Evolutionary conservation across 2,113 vertebrate species (phyloP).

Genomic region (Takifugu bimaculatus): DNA sequence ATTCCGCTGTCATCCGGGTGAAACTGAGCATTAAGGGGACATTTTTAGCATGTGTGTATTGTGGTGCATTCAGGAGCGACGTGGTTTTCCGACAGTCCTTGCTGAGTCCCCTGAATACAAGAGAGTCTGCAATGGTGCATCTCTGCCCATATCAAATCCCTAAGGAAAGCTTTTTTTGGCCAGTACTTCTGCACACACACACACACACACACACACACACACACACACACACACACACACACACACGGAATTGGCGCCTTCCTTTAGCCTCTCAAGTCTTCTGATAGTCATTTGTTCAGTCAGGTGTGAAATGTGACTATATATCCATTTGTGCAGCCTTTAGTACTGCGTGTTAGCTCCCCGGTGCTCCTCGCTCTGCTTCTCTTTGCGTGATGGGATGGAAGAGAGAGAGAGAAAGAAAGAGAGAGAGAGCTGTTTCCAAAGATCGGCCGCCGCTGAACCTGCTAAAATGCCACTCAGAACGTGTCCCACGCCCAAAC

Average conservation of each 20-base stretch:
- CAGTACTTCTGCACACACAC: background rate
- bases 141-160: background rate
- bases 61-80: background rate
- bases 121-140: slow-evolving; percentile 1
- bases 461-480: background rate
- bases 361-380: background rate
- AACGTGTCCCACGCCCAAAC: too few relatives aligned
- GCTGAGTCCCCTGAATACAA: background rate
- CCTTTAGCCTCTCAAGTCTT: slow-evolving; percentile 13
- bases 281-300: slow-evolving; percentile 35
- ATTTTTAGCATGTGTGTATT: slow-evolving; percentile 29
- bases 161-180: background rate
- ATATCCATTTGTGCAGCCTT: slow-evolving; percentile 35
- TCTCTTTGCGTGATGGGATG: slow-evolving; percentile 2
- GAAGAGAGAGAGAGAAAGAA: background rate
- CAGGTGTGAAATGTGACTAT: slow-evolving; percentile 45
- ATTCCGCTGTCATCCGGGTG: too few relatives aligned
- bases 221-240: background rate
- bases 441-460: background rate
- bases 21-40: slow-evolving; percentile 5
- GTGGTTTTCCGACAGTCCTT: background rate
- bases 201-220: background rate
- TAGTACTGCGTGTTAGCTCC: slow-evolving; percentile 22
- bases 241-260: background rate
- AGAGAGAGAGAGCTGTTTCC: slow-evolving; percentile 3